These are phyloP conservation scores for Bufotes viridis DNA, from an alignment of 2,797 vertebrate genomes.

Conservation along the genomic window DNA sequence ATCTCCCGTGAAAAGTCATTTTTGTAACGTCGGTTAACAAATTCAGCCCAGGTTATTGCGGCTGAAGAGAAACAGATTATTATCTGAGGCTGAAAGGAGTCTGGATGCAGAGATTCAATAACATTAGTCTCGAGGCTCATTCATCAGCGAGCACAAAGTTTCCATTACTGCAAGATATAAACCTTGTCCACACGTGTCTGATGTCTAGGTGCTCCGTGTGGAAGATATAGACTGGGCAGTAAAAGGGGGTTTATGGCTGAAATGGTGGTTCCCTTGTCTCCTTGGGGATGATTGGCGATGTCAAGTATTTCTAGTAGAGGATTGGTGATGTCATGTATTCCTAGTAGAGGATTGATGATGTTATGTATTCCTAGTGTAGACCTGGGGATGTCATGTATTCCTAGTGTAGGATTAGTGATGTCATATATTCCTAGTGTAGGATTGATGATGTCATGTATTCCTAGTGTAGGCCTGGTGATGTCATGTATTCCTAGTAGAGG, in stretches of 20 bases:
- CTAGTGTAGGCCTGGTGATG: not conserved
- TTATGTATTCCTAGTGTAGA: not conserved
- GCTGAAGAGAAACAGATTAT: slow-evolving; percentile 12
- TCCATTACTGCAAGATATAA: not conserved
- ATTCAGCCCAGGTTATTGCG: slow-evolving; percentile 8
- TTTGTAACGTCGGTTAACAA: slow-evolving; percentile 14
- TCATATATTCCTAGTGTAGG: not conserved
- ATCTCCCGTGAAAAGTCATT: not conserved
- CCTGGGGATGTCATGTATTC: not conserved
- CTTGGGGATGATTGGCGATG: not conserved
- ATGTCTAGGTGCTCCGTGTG: not conserved
- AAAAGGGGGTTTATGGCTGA: not conserved
- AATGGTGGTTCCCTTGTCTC: not conserved
- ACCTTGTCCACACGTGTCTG: not conserved
- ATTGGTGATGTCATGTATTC: not conserved
- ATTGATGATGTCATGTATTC: not conserved
- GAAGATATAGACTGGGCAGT: not conserved
- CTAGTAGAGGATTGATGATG: not conserved
- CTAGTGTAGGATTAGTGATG: not conserved
- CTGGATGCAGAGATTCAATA: slow-evolving; percentile 7
- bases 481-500: not conserved
- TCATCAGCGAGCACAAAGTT: not conserved
- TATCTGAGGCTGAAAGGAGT: not conserved
- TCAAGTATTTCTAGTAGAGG: not conserved
- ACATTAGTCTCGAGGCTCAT: not conserved